Percentiles rank a stretch among this genome's conserved stretches.
phyloP scores from a whole-genome alignment of 2,797 vertebrate genomes.

The Poeciliopsis gracilis region DNA sequence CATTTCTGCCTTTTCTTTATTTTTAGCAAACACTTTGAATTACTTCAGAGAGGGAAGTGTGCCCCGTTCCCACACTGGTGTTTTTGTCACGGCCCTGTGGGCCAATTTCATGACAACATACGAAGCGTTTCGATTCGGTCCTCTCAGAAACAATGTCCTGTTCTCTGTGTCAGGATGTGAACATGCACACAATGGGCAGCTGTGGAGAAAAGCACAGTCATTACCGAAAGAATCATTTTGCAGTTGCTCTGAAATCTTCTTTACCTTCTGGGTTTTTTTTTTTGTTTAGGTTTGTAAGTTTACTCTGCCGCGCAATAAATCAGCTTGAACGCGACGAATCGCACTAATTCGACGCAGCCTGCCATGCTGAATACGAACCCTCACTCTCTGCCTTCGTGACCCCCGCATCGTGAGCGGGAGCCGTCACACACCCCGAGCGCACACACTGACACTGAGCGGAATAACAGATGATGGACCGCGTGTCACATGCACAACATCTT shows the following conservation, averaged over 20 bases:
- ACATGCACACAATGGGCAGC: constrained; percentile 15
- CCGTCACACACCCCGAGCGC: neutral
- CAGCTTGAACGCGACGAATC: neutral
- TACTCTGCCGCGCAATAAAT: neutral
- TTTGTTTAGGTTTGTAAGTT: neutral
- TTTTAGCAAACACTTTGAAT: neutral
- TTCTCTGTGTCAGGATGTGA: constrained; percentile 41
- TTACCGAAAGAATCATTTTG: neutral
- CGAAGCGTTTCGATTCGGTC: constrained; percentile 27
- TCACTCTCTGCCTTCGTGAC: neutral
- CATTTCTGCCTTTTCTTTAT: neutral
- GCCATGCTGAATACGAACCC: neutral
- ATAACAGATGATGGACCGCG: constrained; percentile 63
- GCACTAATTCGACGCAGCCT: neutral
- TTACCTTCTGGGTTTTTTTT: neutral
- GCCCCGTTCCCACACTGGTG: neutral
- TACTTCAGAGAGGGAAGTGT: neutral
- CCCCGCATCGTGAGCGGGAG: neutral
- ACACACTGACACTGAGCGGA: constrained; percentile 52
- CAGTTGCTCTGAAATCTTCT: neutral
- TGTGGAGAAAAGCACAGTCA: constrained; percentile 5
- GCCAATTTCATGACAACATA: constrained; percentile 6
- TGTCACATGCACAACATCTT: constrained; percentile 64
- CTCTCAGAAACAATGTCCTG: constrained; percentile 36
- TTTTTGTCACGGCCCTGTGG: neutral